Percentiles rank a stretch among this genome's conserved stretches.
phyloP scores from a whole-genome alignment of 2,113 vertebrate species.

The Dascyllus trimaculatus region DNA sequence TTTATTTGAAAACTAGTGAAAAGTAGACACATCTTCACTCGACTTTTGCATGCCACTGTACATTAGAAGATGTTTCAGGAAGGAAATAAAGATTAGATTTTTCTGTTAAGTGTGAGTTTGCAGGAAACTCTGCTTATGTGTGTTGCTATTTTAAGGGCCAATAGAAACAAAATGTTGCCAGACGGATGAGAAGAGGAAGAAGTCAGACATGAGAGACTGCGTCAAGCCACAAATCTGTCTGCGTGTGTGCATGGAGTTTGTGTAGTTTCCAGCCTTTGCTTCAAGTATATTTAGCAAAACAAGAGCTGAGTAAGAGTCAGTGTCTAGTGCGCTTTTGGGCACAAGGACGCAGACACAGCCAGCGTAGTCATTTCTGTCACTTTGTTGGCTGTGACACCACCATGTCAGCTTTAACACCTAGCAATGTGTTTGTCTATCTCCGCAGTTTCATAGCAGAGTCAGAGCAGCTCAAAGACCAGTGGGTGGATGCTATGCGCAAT shows the following conservation, averaged over 20 bases:
- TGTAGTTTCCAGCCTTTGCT: slow-evolving; percentile 48
- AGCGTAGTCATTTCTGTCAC: neutral
- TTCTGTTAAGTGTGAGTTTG: slow-evolving; percentile 1
- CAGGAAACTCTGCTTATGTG: slow-evolving; percentile 3
- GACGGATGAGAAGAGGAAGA: slow-evolving; percentile 51
- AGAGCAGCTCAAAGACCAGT: slow-evolving; percentile 90
- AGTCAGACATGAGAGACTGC: slow-evolving; percentile 12
- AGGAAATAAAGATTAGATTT: slow-evolving; percentile 6
- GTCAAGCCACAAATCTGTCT: slow-evolving; percentile 38
- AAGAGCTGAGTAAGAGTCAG: slow-evolving; percentile 26
- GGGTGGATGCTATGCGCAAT: slow-evolving; percentile 91
- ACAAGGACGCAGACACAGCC: neutral
- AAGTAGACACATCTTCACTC: neutral
- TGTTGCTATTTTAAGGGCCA: slow-evolving; percentile 26
- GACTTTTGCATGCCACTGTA: too few species aligned
- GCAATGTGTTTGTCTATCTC: slow-evolving; percentile 31
- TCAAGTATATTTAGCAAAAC: slow-evolving; percentile 47
- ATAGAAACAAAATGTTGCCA: slow-evolving; percentile 8
- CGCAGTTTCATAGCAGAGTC: slow-evolving; percentile 91
- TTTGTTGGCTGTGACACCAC: slow-evolving; percentile 5
- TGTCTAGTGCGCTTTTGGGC: slow-evolving; percentile 5
- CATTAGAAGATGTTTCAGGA: neutral
- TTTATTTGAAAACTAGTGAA: neutral
- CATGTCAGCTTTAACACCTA: slow-evolving; percentile 38
- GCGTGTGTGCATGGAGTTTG: slow-evolving; percentile 5